These are phyloP conservation scores for Pseudolaguvia tuberculata DNA, from an alignment of 2,113 vertebrate species.

Conservation along the genomic window DNA sequence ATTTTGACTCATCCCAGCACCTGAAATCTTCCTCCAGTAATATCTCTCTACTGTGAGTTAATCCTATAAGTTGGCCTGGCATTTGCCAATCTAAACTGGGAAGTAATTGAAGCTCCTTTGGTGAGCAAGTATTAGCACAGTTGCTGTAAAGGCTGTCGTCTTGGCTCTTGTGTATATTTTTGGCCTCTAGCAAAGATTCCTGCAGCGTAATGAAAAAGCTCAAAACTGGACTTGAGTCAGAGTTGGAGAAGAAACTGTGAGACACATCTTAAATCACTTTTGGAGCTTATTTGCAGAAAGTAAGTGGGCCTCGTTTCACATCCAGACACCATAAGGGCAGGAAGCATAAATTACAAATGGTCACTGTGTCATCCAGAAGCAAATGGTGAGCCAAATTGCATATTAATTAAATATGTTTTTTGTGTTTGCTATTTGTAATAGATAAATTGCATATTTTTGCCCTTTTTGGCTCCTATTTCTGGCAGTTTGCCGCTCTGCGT, in stretches of 20 bases:
- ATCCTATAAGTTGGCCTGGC: slow-evolving; percentile 27
- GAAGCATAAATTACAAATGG: slow-evolving; percentile 12
- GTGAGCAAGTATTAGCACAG: slow-evolving; percentile 26
- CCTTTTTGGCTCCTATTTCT: slow-evolving; percentile 16
- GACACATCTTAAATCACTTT: slow-evolving; percentile 25
- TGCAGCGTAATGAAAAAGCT: slow-evolving; percentile 44
- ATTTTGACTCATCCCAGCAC: slow-evolving; percentile 16
- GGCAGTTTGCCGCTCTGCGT: slow-evolving; percentile 10
- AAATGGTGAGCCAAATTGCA: slow-evolving; percentile 10
- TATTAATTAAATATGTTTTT: slow-evolving; percentile 37
- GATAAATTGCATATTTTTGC: slow-evolving; percentile 34
- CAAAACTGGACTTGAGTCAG: slow-evolving; percentile 33
- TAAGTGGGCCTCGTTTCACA: slow-evolving; percentile 4
- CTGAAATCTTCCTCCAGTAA: slow-evolving; percentile 13
- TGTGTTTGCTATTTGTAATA: slow-evolving; percentile 26
- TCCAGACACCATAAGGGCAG: slow-evolving; percentile 16
- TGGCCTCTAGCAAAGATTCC: slow-evolving; percentile 33
- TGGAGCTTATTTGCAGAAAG: slow-evolving; percentile 26
- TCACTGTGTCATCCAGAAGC: slow-evolving; percentile 28
- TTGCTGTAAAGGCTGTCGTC: slow-evolving; percentile 31
- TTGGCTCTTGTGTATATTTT: slow-evolving; percentile 30
- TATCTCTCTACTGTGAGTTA: slow-evolving; percentile 35
- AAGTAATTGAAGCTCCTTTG: slow-evolving; percentile 40
- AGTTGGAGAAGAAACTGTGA: slow-evolving; percentile 21
- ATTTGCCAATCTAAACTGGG: slow-evolving; percentile 36